Evolutionary conservation across 2,113 vertebrate genomes (phyloP), one percentile per base, ranked within the genome.

Genomic region (Bubo blakistoni): DNA sequence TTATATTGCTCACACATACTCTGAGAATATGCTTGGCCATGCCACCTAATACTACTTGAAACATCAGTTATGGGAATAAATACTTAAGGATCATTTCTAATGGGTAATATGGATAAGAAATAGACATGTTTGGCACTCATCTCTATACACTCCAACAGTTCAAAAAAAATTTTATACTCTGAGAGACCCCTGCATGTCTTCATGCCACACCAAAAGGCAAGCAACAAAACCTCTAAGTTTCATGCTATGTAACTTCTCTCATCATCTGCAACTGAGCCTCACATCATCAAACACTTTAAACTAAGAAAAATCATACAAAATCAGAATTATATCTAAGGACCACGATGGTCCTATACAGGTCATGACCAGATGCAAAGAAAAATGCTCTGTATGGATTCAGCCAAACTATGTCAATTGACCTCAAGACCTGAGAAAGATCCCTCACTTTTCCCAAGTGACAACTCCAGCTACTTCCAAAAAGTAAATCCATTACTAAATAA

Each of bases 401-500:
- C 2, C 24, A 88, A 81, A 78, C 3, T 62, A 11, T 20, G 10
- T 51, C 6, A 26, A 20, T 49, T 82, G 6, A 61, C 4, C 5
- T 67, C 27, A 22, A 49, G 12, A 49, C 30, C 24, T 85, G 24
- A 76, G 38, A 47, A 67, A 59, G 16, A 76, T 52, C 2, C 3
- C 4, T 65, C 4, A 0, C 3, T 7, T 42, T 78, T 2, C 1
- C 63, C 22, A 24, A 10, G 7, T 72, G 7, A 44, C 13, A 24
- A 22, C 18, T 76, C 16, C 3, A 15, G 2, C 7, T 65, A n/a
- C 25, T 86, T n/a, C 11, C 9, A 70, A 81, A 71, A 55, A n/a
- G 1, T 24, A 51, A 76, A 69, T 14, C 8, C 4, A 22, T 26
- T 54, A 15, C 9, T 54, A 63, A 67, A 47, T 32, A 22, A 61